A percentile compares a stretch with the other conserved stretches of the same genome.
These are phyloP conservation scores for Patiria pectinifera DNA, from an alignment of 53 echinoderm and acorn worm species.

Conservation along the genomic window DNA sequence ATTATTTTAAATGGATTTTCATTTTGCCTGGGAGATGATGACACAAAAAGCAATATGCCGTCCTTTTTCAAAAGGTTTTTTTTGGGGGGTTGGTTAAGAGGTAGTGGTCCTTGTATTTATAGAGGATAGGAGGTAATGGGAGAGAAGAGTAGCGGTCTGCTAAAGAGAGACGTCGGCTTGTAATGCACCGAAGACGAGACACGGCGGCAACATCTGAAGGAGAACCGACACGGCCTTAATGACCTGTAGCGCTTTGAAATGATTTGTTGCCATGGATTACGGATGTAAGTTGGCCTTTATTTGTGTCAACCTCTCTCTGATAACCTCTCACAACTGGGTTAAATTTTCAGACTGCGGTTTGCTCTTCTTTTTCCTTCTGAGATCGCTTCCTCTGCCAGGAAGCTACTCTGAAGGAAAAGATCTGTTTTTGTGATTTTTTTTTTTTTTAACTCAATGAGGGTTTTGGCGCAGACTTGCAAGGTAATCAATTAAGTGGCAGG, in stretches of 20 bases:
- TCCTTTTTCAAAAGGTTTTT: not conserved
- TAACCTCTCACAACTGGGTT: conserved; percentile 46
- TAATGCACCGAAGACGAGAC: conserved; percentile 41
- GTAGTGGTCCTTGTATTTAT: conserved; percentile 35
- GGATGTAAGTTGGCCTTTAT: conserved; percentile 52
- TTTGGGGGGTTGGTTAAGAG: conserved; percentile 29
- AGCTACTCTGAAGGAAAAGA: conserved; percentile 2
- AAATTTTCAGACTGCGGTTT: not conserved
- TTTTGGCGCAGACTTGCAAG: not conserved
- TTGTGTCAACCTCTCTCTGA: conserved; percentile 38
- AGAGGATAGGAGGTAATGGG: conserved; percentile 41
- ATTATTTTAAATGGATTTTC: conserved; percentile 68
- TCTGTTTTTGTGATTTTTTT: not conserved
- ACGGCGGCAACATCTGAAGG: conserved; percentile 50
- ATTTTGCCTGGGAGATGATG: conserved; percentile 45
- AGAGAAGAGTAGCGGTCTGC: not conserved
- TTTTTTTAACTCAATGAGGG: not conserved
- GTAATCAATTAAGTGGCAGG: not conserved
- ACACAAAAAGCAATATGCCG: conserved; percentile 64
- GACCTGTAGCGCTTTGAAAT: conserved; percentile 67
- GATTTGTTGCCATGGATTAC: conserved; percentile 57
- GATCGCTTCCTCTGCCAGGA: not conserved
- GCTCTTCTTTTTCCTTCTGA: not conserved
- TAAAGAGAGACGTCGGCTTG: conserved; percentile 27
- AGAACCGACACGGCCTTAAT: conserved; percentile 21